A percentile compares a stretch with the other conserved stretches of the same genome.
phyloP scores from a whole-genome alignment of 1,140 invertebrate genomes.

The Metopolophium dirhodum region DNA sequence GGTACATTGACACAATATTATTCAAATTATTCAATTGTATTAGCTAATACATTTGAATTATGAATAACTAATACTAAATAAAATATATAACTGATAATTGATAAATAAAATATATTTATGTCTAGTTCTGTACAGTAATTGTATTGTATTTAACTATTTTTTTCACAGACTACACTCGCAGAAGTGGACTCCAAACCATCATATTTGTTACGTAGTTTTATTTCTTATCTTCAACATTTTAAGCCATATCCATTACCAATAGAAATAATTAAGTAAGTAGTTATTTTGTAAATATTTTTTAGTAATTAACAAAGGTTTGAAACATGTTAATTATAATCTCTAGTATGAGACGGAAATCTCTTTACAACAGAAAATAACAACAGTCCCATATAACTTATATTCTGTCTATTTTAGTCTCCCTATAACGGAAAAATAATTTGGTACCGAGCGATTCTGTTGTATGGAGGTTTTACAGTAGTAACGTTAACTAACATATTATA shows the following conservation, averaged over 20 bases:
- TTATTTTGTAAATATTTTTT: not conserved
- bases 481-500: no score
- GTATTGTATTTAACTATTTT: constrained; percentile 59
- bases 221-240: constrained; percentile 83
- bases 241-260: constrained; percentile 80
- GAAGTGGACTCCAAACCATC: constrained; percentile 79
- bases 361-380: no score
- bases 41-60: not conserved
- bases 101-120: not conserved
- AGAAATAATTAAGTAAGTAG: constrained; percentile 79
- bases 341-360: no score
- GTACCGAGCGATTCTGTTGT: no score
- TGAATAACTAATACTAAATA: not conserved
- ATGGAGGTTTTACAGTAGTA: no score
- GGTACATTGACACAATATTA: not conserved
- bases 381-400: no score
- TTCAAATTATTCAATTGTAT: not conserved
- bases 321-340: not conserved
- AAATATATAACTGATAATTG: not conserved
- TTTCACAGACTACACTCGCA: constrained; percentile 75
- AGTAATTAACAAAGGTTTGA: not conserved
- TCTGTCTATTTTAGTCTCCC: no score
- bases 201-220: constrained; percentile 78
- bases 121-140: not conserved
- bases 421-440: no score